These are phyloP conservation scores for Furcifer pardalis DNA, from an alignment of 2,797 vertebrate genomes.

Conservation along the genomic window DNA sequence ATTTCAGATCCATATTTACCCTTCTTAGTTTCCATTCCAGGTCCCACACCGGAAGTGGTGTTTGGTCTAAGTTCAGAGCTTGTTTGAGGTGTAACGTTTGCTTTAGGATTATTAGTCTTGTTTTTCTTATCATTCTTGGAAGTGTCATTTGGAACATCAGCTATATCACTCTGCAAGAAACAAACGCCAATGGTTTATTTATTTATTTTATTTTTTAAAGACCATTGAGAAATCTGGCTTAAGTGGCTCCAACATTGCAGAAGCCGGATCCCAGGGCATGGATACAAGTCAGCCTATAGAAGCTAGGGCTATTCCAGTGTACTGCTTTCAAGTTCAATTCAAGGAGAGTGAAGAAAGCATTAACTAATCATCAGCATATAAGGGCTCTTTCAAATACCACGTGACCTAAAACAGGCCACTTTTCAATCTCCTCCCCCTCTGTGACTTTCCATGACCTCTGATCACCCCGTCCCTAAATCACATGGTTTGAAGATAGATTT, in stretches of 20 bases:
- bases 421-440: too few species aligned
- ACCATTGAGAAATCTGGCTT: not conserved
- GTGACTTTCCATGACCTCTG: too few species aligned
- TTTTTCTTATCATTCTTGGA: conserved; percentile 96
- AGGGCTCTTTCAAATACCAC: too few species aligned
- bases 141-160: conserved; percentile 94
- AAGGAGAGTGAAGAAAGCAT: not conserved
- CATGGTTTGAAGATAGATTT: too few species aligned
- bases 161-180: conserved; percentile 92
- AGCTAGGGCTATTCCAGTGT: too few species aligned
- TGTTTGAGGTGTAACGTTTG: conserved; percentile 89
- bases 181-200: not conserved
- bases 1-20: conserved; percentile 71
- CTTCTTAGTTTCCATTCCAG: conserved; percentile 85
- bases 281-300: not conserved
- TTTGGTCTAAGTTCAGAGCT: conserved; percentile 91
- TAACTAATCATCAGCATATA: not conserved
- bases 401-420: too few species aligned
- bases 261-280: not conserved
- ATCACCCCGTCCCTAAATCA: too few species aligned
- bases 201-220: not conserved
- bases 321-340: not conserved
- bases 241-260: not conserved
- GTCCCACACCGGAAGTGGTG: conserved; percentile 80
- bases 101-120: conserved; percentile 89